Base-by-base conservation (phyloP, 2,113 vertebrate genomes). In the Thunnus thynnus region DNA sequence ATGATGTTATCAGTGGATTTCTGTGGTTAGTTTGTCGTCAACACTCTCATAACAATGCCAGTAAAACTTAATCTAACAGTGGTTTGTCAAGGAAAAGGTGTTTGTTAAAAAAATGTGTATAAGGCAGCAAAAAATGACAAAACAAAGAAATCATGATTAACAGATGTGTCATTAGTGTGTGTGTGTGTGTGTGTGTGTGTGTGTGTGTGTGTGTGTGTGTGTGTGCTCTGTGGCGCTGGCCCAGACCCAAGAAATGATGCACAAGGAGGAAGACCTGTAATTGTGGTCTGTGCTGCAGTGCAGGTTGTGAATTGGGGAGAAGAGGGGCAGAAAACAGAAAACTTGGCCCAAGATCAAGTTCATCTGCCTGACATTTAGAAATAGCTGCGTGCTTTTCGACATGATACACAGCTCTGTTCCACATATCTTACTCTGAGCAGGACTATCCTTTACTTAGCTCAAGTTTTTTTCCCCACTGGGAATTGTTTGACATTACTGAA, bases 301-400 rank as follows among this genome's bases (percentile, higher is more conserved):
- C 75, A 73, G 69, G 50, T 55, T 50, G 32, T 56, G 55, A 68
- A 78, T 41, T 10, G n/a, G n/a, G 22, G 27, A 41, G 30, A 48
- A 50, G 68, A 56, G 18, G 48, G 20, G 70, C 32, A 52, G 52
- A 32, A 50, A 62, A 30, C 30, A 52, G 25, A 48, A 67, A 71
- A 60, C 13, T 22, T 78, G 74, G 68, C 74, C 20, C 36, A n/a
- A 13, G 36, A 72, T 83, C 55, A 84, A 84, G 50, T 73, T 68
- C n/a, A 62, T 73, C 69, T 73, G 36, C 9, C 48, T 56, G 62
- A 72, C 22, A 63, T 67, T 72, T 72, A 60, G 27, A 66, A 22
- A 20, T 6, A 41, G 52, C 67, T 48, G 60, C 58, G 63, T 32
- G 36, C 58, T 62, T 63, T 47, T 55, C 13, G 2, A 46, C 5